Evolutionary conservation across 2,113 vertebrate genomes (phyloP).

Genomic region (Camarhynchus parvulus): DNA sequence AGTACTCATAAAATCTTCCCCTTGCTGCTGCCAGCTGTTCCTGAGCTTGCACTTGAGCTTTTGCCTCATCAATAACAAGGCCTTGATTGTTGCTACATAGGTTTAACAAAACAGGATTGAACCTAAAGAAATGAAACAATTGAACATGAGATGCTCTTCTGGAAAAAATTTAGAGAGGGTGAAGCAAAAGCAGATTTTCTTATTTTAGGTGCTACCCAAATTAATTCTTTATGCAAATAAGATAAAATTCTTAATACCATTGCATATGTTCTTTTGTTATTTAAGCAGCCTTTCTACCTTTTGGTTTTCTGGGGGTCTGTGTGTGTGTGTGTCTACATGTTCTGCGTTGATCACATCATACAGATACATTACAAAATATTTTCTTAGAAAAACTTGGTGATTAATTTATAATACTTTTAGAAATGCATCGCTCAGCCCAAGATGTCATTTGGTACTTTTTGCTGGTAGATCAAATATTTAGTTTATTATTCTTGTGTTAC

Average conservation of each 20-base stretch:
- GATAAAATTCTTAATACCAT: background rate
- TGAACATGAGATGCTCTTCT: background rate
- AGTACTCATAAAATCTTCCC: background rate
- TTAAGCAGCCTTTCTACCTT: background rate
- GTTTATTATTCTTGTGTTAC: background rate
- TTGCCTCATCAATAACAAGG: background rate
- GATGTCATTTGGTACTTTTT: background rate
- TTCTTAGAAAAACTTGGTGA: background rate
- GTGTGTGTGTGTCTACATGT: rapidly evolving
- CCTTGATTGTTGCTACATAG: background rate
- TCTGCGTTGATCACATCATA: background rate
- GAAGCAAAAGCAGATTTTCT: background rate
- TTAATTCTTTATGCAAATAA: background rate
- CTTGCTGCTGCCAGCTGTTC: background rate
- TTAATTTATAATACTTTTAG: background rate
- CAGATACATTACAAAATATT: background rate
- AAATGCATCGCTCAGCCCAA: background rate
- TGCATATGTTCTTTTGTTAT: background rate
- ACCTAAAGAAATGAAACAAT: background rate
- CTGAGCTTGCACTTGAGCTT: background rate
- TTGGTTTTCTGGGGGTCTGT: rapidly evolving
- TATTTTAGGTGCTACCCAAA: background rate
- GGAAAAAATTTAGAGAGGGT: background rate
- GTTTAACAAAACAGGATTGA: background rate
- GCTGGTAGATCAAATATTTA: background rate